Evolutionary conservation across 2,888 invertebrate species (phyloP), one percentile per base, ranked within the genome.

Genomic region (Phyllotreta striolata): DNA sequence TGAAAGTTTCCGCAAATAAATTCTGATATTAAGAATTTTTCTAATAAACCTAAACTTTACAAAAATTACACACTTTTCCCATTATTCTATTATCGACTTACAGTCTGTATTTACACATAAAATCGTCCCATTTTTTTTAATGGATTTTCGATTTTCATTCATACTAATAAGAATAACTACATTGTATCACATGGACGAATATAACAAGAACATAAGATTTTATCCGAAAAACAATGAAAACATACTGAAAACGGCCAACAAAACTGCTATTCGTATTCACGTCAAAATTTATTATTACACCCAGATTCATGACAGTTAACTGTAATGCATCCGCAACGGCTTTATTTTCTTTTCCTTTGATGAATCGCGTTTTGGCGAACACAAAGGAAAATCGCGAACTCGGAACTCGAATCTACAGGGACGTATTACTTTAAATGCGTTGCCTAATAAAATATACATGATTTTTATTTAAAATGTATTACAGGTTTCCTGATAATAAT

Each of bases 221-320:
- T 47, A 14, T 47, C 34, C 47, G 47, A 47, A 47, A 47, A 47
- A 47, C 47, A 47, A 47, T 47, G 34, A 34, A 47, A 47, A 47
- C 47, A 13, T 34, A 12, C 34, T 47, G 24, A 34, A 47, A 24
- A 24, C 24, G 6, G 14, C 9, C 14, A 14, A 47, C 47, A 47
- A 47, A 47, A 47, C 47, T 47, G 47, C 1, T 47, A 34, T 24
- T 47, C 47, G 47, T n/a, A 47, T 47, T 47, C 47, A 47, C 3
- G 47, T 47, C 47, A 47, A 47, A 47, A 14, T 47, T 47, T 47
- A 47, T 47, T 47, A 47, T 47, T 47, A 47, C 24, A 47, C 24
- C 6, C 14, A 47, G 47, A 47, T 47, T 47, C 24, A 14, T 47
- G 47, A 47, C 47, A 47, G 47, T 14, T 47, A 6, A 9, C 47